Evolutionary conservation across 2,113 vertebrate species (phyloP).

Genomic region (Centropus bengalensis): DNA sequence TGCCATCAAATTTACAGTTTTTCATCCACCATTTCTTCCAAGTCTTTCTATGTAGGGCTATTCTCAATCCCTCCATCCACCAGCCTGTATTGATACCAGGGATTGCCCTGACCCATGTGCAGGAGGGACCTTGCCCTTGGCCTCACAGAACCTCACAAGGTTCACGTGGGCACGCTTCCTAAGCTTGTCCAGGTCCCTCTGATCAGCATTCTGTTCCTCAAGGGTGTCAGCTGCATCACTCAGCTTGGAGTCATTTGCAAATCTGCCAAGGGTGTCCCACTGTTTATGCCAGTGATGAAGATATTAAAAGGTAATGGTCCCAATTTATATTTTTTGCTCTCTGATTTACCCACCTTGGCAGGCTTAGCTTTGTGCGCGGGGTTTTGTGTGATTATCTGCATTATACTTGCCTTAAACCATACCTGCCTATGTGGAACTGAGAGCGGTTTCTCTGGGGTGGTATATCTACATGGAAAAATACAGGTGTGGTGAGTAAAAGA

Average conservation of each 20-base stretch:
- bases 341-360: background rate
- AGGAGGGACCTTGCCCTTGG: background rate
- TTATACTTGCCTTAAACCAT: background rate
- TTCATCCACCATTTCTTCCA: background rate
- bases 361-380: background rate
- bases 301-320: background rate
- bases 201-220: background rate
- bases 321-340: accelerated
- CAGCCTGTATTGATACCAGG: no score
- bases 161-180: background rate
- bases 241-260: background rate
- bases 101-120: background rate
- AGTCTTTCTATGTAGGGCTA: background rate
- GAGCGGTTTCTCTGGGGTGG: background rate
- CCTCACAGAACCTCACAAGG: accelerated
- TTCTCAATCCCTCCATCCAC: background rate
- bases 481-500: background rate
- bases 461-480: background rate
- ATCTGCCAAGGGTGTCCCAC: accelerated
- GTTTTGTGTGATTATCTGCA: background rate
- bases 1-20: accelerated
- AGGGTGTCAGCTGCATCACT: accelerated
- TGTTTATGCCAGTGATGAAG: background rate
- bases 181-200: background rate
- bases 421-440: background rate